Evolutionary conservation across 2,888 invertebrate species (phyloP), one percentile per base, ranked within the genome.

Genomic region (Ormyrus rosae): DNA sequence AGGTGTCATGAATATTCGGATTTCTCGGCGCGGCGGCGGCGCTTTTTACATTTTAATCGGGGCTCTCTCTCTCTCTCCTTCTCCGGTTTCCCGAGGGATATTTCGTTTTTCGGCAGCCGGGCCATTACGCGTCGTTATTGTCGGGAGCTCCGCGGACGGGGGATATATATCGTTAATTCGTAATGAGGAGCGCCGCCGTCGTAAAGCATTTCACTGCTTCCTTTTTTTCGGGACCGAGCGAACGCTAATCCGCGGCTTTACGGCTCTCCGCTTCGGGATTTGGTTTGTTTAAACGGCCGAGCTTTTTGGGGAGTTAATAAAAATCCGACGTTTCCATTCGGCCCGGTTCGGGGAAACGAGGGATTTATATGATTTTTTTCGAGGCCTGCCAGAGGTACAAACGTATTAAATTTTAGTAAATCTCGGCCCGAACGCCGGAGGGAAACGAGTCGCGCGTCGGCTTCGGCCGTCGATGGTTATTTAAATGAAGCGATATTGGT

Each of bases 11-110:
- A 78, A 75, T 71, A 81, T 70, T 81, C 77, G 73, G 60, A 64
- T 61, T 73, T 58, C 63, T 71, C 53, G 50, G n/a, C 55, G 45
- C 0, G 58, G 5, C 48, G 34, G 19, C 77, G 51, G 51, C 48
- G 64, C 46, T 71, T 68, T 78, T 75, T 76, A 79, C 81, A 64
- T 79, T 81, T 81, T 79, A 81, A 81, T 81, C 78, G 81, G 58
- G 51, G 13, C 13, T 13, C 13, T 13, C 8, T 8, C 13, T 13
- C 13, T 13, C 8, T 8, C 3, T 48, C 11, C n/a, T n/a, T 65
- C n/a, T 13, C 34, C 64, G 46, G 46, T 34, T 34, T 34, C 34
- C 34, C 34, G 34, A 34, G 34, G 19, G 67, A 48, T n/a, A 48
- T n/a, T 13, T n/a, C 10, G 60, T 19, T 34, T 34, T 48, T 50